These are phyloP conservation scores for Mizuhopecten yessoensis DNA, from an alignment of 1,140 invertebrate species.

Conservation along the genomic window DNA sequence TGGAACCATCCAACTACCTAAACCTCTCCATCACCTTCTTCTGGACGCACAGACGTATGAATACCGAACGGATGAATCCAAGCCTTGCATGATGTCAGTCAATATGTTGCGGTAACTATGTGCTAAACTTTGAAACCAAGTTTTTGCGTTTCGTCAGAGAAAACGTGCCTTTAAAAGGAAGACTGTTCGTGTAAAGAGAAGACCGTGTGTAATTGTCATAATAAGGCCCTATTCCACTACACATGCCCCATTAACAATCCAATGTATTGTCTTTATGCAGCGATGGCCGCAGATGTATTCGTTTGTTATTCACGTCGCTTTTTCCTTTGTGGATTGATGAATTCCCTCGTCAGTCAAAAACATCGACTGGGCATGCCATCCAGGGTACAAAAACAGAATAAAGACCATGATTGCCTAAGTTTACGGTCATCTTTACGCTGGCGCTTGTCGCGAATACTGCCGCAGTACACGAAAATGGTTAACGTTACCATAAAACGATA, in stretches of 20 bases:
- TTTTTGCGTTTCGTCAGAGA: not conserved
- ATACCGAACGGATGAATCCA: too few relatives aligned
- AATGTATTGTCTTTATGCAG: not conserved
- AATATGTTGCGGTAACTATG: too few relatives aligned
- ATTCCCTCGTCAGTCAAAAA: conserved; percentile 25
- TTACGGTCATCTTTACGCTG: conserved; percentile 37
- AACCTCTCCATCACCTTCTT: too few relatives aligned
- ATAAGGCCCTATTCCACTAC: not conserved
- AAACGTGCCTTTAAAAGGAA: not conserved
- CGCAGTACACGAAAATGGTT: conserved; percentile 25
- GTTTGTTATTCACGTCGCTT: conserved; percentile 18
- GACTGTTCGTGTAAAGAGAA: not conserved
- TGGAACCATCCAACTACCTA: too few relatives aligned
- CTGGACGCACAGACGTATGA: too few relatives aligned
- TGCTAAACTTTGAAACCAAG: too few relatives aligned
- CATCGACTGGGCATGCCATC: conserved; percentile 22
- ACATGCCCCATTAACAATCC: not conserved
- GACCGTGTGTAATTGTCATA: conserved; percentile 18
- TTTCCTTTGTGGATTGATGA: not conserved
- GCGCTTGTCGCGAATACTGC: conserved; percentile 6
- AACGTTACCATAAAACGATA: conserved; percentile 8
- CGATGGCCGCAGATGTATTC: not conserved
- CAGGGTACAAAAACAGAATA: conserved; percentile 20
- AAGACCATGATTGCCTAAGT: conserved; percentile 2
- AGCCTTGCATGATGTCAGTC: too few relatives aligned